These are phyloP conservation scores for Arbacia lixula DNA, from an alignment of 53 echinoderm and acorn worm species.

Conservation along the genomic window DNA sequence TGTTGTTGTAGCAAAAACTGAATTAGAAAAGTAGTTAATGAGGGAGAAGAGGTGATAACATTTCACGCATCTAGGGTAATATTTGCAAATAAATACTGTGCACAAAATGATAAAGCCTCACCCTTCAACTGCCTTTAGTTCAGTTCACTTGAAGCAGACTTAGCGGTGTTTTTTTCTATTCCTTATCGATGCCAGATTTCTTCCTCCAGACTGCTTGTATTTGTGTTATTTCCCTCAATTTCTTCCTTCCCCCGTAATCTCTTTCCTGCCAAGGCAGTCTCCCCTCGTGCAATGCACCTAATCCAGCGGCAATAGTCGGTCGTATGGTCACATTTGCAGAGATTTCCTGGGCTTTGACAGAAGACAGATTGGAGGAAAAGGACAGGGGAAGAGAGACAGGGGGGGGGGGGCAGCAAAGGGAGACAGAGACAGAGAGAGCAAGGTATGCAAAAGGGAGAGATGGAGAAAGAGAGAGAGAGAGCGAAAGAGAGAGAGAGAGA, in stretches of 20 bases:
- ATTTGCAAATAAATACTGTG: no score
- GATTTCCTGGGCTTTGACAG: slow-evolving; percentile 45
- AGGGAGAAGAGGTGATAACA: no score
- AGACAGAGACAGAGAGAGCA: not conserved
- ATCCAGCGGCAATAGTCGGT: slow-evolving; percentile 22
- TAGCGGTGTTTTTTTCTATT: no score
- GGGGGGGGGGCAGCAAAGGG: not conserved
- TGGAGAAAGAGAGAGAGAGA: not conserved
- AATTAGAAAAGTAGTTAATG: no score
- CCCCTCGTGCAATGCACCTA: not conserved
- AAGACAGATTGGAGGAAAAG: not conserved
- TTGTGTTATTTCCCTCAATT: slow-evolving; percentile 42
- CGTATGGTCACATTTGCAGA: slow-evolving; percentile 29
- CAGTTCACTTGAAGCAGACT: no score
- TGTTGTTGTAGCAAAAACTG: no score
- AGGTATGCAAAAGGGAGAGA: no score
- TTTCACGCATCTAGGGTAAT: no score
- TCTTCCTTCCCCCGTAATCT: slow-evolving; percentile 33
- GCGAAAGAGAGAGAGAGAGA: not conserved
- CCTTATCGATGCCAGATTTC: slow-evolving; percentile 41
- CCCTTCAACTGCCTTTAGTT: no score
- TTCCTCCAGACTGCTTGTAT: slow-evolving; percentile 9
- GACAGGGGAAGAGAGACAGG: not conserved
- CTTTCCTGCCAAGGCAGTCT: slow-evolving; percentile 34
- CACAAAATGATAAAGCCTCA: no score